Base-by-base conservation (phyloP, 2,888 invertebrate genomes). In the Erynnis tages region DNA sequence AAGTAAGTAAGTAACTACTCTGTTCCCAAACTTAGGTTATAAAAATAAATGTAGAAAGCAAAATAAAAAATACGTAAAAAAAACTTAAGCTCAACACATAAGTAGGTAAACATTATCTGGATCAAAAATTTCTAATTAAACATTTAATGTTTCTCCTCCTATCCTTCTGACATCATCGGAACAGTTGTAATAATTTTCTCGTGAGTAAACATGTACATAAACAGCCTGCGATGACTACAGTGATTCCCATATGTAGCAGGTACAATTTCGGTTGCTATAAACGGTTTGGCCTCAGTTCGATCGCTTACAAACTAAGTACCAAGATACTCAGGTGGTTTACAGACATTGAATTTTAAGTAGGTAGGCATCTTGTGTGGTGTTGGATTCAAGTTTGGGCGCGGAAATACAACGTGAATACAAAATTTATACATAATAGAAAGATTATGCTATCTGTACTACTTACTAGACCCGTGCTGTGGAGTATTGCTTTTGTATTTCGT, bases 341-440 rank as follows among this genome's bases (percentile, higher is more conserved):
- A 30, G 37, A 40, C 50, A 48, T 48, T 58, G 54, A 54, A 58
- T 55, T 54, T 55, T 50, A 57, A 55, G 29, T 52, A 52, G 34
- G 37, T 53, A 45, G 29, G 52, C 48, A 30, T 53, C 53, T 49
- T 56, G 56, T 56, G 46, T 17, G 47, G 54, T 54, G 53, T 50
- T 29, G 55, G 41, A 41, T 54, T 35, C 43, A 41, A 43, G 47
- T 54, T 54, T 47, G 35, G 40, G 19, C 23, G 25, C 46, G 46
- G 41, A 47, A 41, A 46, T 40, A 47, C 40, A 30, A 11, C 32
- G 2, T 41, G 40, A 45, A 47, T 47, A 41, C 52, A 52, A 44
- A 52, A 62, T 60, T 63, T 55, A 65, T 64, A 58, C 65, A 62
- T 49, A 58, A 67, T 55, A 58, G 62, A 61, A 66, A 66, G 65